These are phyloP conservation scores for Asobara japonica DNA, from an alignment of 1,140 invertebrate species.

Conservation along the genomic window DNA sequence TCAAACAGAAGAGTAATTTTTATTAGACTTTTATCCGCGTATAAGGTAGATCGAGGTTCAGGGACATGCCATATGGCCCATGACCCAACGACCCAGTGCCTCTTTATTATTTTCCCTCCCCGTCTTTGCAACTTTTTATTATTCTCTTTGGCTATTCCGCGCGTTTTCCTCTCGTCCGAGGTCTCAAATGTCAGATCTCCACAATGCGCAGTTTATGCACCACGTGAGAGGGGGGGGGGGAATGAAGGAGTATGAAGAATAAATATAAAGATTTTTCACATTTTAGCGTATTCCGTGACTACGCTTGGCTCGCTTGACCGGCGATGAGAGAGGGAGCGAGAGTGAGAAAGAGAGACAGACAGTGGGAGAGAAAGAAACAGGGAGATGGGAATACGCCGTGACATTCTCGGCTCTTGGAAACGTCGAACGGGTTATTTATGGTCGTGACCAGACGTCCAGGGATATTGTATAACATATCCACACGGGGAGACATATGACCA, in stretches of 20 bases:
- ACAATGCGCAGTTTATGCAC: slow-evolving; percentile 29
- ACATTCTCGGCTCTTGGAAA: slow-evolving; percentile 35
- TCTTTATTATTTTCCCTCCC: slow-evolving; percentile 26
- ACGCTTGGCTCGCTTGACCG: slow-evolving; percentile 10
- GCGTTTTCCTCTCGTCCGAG: not conserved
- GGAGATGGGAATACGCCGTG: slow-evolving; percentile 20
- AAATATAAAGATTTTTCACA: not conserved
- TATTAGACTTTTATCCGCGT: not conserved
- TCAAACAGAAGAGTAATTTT: too few species aligned
- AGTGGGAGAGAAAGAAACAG: not conserved
- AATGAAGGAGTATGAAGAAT: not conserved
- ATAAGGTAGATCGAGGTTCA: slow-evolving; percentile 64
- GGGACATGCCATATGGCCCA: slow-evolving; percentile 62
- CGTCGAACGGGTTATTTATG: slow-evolving; percentile 29
- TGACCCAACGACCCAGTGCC: slow-evolving; percentile 55
- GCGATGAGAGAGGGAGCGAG: not conserved
- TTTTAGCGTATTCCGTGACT: slow-evolving; percentile 22
- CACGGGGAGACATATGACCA: not conserved
- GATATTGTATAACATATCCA: slow-evolving; percentile 19
- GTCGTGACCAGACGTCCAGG: slow-evolving; percentile 13
- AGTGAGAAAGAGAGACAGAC: not conserved
- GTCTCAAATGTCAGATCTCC: slow-evolving; percentile 44
- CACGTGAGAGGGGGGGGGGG: not conserved
- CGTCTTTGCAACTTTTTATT: slow-evolving; percentile 14
- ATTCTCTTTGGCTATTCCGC: slow-evolving; percentile 27